phyloP scores from a whole-genome alignment of 1,140 invertebrate genomes.

The Papilio xuthus region DNA sequence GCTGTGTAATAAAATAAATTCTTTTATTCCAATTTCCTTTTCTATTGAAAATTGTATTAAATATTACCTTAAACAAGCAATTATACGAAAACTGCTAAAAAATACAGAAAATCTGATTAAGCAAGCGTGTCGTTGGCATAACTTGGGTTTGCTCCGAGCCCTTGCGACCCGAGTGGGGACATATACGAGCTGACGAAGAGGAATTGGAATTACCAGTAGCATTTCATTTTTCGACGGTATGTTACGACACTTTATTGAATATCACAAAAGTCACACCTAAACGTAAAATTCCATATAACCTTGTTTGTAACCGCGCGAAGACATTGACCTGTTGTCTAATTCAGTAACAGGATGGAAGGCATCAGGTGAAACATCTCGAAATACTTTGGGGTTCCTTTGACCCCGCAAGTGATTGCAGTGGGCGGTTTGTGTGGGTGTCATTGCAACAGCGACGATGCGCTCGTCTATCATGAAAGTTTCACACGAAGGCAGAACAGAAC shows the following conservation, averaged over 20 bases:
- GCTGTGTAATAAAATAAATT: too few relatives aligned
- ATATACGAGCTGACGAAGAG: too few relatives aligned
- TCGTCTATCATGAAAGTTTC: background rate
- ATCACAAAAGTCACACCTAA: background rate
- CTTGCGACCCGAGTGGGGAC: too few relatives aligned
- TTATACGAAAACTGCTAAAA: too few relatives aligned
- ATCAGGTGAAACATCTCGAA: constrained; percentile 14
- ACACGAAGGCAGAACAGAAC: background rate
- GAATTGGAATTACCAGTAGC: background rate
- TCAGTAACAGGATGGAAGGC: constrained; percentile 18
- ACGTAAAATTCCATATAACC: background rate
- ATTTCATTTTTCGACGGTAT: background rate
- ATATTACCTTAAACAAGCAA: too few relatives aligned
- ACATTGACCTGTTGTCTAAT: constrained; percentile 19
- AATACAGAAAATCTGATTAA: too few relatives aligned
- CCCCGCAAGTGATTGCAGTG: constrained; percentile 16
- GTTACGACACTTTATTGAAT: background rate
- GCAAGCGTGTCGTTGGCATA: too few relatives aligned
- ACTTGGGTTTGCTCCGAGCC: too few relatives aligned
- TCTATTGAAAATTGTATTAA: too few relatives aligned
- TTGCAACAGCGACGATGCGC: constrained; percentile 23
- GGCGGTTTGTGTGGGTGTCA: constrained; percentile 9
- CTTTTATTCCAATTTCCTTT: too few relatives aligned
- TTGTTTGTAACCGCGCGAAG: background rate
- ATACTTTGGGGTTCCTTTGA: constrained; percentile 30